phyloP scores from a whole-genome alignment of 2,113 vertebrate genomes.

The Perca flavescens region DNA sequence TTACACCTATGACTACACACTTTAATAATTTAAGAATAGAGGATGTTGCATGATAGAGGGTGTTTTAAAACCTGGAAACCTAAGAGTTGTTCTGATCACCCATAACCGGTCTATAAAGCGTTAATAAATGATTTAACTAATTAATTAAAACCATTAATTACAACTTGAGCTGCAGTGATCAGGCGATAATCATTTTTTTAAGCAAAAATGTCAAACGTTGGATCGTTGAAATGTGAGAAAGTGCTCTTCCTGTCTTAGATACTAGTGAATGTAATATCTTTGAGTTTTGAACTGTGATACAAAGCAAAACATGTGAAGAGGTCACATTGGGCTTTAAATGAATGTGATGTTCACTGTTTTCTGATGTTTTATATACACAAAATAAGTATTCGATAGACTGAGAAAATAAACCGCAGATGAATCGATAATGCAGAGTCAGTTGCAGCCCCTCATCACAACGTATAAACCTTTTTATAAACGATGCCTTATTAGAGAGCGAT shows the following conservation, averaged over 20 bases:
- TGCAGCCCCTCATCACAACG: not conserved
- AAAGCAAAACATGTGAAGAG: not conserved
- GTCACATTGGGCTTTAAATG: not conserved
- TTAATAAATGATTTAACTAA: not conserved
- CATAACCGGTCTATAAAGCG: not conserved
- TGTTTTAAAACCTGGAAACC: not conserved
- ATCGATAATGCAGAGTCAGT: not conserved
- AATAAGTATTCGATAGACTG: not conserved
- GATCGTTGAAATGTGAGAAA: not conserved
- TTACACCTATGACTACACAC: too few species aligned
- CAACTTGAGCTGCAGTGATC: not conserved
- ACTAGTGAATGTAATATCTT: not conserved
- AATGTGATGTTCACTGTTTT: not conserved
- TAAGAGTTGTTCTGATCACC: not conserved
- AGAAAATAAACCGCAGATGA: not conserved
- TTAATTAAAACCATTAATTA: not conserved
- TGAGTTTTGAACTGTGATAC: not conserved
- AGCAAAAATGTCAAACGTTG: too few species aligned
- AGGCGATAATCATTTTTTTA: not conserved
- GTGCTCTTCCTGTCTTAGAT: not conserved
- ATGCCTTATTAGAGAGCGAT: slow-evolving; percentile 1
- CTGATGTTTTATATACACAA: not conserved
- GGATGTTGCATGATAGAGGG: not conserved
- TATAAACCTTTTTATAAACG: not conserved
- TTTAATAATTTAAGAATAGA: not conserved